Evolutionary conservation across 1,140 invertebrate genomes (phyloP).

Genomic region (Notospermus geniculatus): DNA sequence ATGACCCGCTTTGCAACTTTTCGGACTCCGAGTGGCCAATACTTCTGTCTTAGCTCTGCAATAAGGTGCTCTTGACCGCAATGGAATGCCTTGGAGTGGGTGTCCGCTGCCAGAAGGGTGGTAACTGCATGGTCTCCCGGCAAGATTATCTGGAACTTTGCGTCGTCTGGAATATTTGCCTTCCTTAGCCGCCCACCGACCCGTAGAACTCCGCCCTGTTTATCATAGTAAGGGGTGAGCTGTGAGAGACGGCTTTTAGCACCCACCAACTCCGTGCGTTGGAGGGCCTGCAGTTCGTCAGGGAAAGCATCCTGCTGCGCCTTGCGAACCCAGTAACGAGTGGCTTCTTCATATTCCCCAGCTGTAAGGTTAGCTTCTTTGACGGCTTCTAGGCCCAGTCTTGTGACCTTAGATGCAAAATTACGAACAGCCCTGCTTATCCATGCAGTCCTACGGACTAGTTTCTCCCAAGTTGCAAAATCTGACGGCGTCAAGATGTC

Average conservation of each 20-base stretch:
- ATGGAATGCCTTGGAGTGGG: background rate
- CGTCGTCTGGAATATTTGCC: background rate
- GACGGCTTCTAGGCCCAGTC: too few relatives aligned
- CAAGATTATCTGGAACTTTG: conserved; percentile 7
- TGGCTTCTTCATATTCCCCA: background rate
- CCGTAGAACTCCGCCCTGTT: too few relatives aligned
- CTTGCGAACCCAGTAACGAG: background rate
- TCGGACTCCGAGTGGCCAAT: conserved; percentile 1
- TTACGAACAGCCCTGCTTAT: too few relatives aligned
- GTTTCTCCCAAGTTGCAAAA: too few relatives aligned
- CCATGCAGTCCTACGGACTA: too few relatives aligned
- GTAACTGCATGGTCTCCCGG: background rate
- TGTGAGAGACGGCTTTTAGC: background rate
- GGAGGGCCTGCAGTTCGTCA: background rate
- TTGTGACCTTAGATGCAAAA: too few relatives aligned
- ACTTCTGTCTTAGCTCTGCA: background rate
- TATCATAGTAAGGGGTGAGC: background rate
- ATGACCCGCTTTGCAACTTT: background rate
- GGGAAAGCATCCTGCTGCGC: background rate
- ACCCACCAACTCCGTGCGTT: background rate
- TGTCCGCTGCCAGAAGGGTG: background rate
- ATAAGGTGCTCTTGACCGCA: background rate
- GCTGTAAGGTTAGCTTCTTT: too few relatives aligned
- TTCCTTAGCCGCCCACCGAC: background rate
- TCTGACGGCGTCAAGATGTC: too few relatives aligned